A percentile compares a stretch with the other conserved stretches of the same genome.
Conservation (phyloP, 2,888 invertebrate genomes). For the Macropis europaea region DNA sequence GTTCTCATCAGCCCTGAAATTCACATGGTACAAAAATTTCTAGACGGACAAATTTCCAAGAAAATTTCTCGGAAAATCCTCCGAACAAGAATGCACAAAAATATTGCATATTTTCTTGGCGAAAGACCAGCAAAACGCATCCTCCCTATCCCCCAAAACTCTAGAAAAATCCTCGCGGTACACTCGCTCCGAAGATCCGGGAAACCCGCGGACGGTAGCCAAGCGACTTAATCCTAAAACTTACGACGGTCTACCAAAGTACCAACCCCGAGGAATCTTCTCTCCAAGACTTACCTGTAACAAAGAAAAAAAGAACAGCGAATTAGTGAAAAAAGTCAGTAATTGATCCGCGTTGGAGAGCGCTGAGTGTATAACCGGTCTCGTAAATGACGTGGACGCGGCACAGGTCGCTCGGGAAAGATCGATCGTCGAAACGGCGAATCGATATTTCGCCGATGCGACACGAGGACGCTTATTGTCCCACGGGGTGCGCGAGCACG, state of each 20-base stretch:
- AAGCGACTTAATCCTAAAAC: conserved; percentile 11
- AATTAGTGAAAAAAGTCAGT: conserved; percentile 9
- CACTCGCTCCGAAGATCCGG: background rate
- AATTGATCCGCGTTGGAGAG: conserved; percentile 8
- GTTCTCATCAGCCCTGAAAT: too few species aligned
- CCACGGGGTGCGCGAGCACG: conserved; percentile 24
- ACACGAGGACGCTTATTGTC: conserved; percentile 55
- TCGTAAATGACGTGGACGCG: conserved; percentile 34
- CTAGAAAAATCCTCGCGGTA: background rate
- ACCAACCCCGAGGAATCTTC: background rate
- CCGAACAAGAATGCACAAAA: too few species aligned
- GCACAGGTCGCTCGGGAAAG: conserved; percentile 31
- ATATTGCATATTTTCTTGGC: too few species aligned
- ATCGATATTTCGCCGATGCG: conserved; percentile 59
- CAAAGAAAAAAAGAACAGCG: conserved; percentile 41
- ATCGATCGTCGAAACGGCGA: conserved; percentile 57
- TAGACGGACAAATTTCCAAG: too few species aligned
- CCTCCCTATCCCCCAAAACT: background rate
- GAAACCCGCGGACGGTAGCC: background rate
- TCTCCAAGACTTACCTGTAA: conserved; percentile 68
- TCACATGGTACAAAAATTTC: too few species aligned
- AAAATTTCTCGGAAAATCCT: too few species aligned
- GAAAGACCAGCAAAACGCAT: too few species aligned
- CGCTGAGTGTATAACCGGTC: conserved; percentile 26
- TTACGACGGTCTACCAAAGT: conserved; percentile 4